Evolutionary conservation across 37 sponge, comb jelly and placozoan genomes (phyloP).

Genomic region (Oopsacas minuta): DNA sequence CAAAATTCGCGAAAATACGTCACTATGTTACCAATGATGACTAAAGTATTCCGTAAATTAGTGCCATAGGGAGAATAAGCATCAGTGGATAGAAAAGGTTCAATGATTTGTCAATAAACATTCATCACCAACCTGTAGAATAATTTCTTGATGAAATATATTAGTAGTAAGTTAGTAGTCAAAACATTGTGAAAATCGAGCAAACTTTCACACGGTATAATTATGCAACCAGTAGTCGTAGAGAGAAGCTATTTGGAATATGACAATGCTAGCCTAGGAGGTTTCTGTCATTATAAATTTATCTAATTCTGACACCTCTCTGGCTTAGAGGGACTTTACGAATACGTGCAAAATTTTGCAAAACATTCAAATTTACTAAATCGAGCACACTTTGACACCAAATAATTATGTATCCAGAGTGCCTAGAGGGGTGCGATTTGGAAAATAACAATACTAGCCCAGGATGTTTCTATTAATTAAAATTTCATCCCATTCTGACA

Average conservation of each 20-base stretch:
- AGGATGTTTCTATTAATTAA: neutral
- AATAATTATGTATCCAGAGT: neutral
- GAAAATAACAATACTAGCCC: neutral
- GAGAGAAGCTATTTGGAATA: neutral
- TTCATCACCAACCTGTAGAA: no score
- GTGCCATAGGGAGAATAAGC: no score
- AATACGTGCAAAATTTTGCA: no score
- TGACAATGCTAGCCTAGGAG: neutral
- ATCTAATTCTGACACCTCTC: neutral
- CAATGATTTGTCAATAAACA: no score
- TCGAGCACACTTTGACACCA: neutral
- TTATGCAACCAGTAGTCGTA: neutral
- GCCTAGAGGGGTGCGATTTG: neutral
- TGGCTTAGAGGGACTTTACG: neutral
- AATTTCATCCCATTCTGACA: neutral
- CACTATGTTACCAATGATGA: no score
- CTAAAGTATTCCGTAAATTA: no score
- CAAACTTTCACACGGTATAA: neutral
- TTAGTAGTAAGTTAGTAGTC: no score
- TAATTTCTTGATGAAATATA: no score
- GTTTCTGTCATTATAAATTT: neutral
- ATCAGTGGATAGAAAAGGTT: no score
- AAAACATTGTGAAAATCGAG: no score
- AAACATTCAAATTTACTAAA: no score
- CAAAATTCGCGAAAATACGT: no score